Evolutionary conservation across 2,888 invertebrate species (phyloP).

Genomic region (Melanargia galathea): DNA sequence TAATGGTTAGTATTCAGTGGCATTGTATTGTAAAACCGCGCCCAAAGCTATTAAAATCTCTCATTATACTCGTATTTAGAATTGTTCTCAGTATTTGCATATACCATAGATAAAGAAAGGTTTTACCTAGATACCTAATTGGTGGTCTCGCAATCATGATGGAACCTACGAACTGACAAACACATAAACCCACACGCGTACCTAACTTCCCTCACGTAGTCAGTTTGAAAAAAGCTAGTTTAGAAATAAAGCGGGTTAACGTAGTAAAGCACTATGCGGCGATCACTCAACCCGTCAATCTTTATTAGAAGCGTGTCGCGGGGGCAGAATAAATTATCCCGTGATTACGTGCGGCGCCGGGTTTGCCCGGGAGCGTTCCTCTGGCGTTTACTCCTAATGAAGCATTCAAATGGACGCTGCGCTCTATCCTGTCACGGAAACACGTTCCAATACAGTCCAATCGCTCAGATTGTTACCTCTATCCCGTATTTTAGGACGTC

Average conservation of each 20-base stretch:
- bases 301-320: constrained; percentile 28
- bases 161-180: too few species aligned
- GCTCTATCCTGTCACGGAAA: background rate
- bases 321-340: constrained; percentile 27
- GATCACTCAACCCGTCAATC: constrained; percentile 29
- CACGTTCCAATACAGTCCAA: background rate
- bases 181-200: too few species aligned
- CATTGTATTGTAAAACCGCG: too few species aligned
- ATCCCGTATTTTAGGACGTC: background rate
- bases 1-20: too few species aligned
- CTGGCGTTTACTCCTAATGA: background rate
- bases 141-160: too few species aligned
- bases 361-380: background rate
- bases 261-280: background rate
- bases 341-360: constrained; percentile 10
- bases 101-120: too few species aligned
- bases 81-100: too few species aligned
- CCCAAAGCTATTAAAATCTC: too few species aligned
- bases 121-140: too few species aligned
- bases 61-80: too few species aligned
- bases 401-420: background rate
- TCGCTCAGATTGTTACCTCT: background rate
- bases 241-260: background rate
- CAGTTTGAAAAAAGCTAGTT: too few species aligned
- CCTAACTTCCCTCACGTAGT: too few species aligned